Base-by-base conservation (phyloP, 2,888 invertebrate genomes). In the Perizoma affinitatum region DNA sequence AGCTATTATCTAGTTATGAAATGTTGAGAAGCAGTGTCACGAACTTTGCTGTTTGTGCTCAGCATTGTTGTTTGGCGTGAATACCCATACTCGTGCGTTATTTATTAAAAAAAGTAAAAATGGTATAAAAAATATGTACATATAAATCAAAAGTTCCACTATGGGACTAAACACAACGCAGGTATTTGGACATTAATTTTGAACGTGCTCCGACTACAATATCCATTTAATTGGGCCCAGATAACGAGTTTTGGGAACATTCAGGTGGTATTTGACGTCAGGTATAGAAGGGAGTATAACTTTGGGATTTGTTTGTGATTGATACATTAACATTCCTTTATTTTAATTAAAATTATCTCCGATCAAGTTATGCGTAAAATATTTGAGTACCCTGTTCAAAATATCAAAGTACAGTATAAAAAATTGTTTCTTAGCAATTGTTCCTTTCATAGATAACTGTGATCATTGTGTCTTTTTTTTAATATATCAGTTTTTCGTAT, bases 121-220 rank as follows among this genome's bases (percentile, higher is more conserved):
- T n/a, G 22, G 22, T 42, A 42, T 42, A 5, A n/a, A 51, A 51
- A 51, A 10, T 6, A 51, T 5, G n/a, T 41, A 48, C 51, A 54
- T 57, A 47, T 65, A 65, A 66, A 69, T 69, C 68, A 60, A 44
- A 54, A 44, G 22, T 45, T n/a, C 60, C 38, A 49, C 41, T 36
- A 8, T 40, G 34, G 44, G 34, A 41, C n/a, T 40, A 38, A 43
- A 43, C 35, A 49, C 52, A 36, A 49, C 61, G 59, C 60, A 56
- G 61, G 63, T 50, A 45, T 74, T 68, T 61, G 70, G 69, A 67
- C 74, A 74, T 79, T 73, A 76, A 78, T 77, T 75, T 64, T 57
- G 71, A 56, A 78, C 78, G 79, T 79, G 79, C 66, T 66, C 59
- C 58, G 72, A 71, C 71, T 74, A 61, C 63, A 62, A 61, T 64